phyloP scores from a whole-genome alignment of 2,797 vertebrate species.

The Cuniculus paca region DNA sequence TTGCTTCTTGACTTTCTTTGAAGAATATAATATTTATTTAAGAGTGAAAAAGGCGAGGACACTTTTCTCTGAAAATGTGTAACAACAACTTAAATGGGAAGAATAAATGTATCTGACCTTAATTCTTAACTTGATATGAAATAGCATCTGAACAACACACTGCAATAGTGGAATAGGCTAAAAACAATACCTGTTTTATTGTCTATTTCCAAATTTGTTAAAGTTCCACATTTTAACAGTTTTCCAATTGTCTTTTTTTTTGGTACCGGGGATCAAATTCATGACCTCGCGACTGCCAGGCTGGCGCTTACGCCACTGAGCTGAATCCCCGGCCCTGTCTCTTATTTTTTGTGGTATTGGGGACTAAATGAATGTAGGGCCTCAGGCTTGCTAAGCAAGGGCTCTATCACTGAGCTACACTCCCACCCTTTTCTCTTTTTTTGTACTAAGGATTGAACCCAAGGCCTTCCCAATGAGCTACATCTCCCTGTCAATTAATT shows the following conservation, averaged over 20 bases:
- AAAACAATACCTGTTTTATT: neutral
- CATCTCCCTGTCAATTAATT: neutral
- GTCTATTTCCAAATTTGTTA: neutral
- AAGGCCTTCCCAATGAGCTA: neutral
- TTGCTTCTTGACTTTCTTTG: neutral
- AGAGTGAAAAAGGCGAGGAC: neutral
- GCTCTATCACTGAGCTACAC: neutral
- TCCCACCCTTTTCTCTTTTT: neutral
- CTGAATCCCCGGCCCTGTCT: too few species aligned
- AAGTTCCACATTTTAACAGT: conserved; percentile 13
- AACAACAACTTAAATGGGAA: neutral
- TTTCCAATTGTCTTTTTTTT: neutral
- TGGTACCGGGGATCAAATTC: neutral
- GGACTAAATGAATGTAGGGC: neutral
- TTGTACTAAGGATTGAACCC: neutral
- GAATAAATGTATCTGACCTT: neutral
- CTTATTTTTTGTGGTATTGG: neutral
- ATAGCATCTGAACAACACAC: neutral
- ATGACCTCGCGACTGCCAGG: too few species aligned
- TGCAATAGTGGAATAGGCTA: neutral
- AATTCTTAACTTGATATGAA: conserved; percentile 22
- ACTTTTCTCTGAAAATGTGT: neutral
- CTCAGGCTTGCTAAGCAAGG: neutral
- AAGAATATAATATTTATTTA: neutral
- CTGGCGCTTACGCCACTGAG: too few species aligned